Conservation (phyloP, 2,888 invertebrate genomes). For the Eupeodes latifasciatus region DNA sequence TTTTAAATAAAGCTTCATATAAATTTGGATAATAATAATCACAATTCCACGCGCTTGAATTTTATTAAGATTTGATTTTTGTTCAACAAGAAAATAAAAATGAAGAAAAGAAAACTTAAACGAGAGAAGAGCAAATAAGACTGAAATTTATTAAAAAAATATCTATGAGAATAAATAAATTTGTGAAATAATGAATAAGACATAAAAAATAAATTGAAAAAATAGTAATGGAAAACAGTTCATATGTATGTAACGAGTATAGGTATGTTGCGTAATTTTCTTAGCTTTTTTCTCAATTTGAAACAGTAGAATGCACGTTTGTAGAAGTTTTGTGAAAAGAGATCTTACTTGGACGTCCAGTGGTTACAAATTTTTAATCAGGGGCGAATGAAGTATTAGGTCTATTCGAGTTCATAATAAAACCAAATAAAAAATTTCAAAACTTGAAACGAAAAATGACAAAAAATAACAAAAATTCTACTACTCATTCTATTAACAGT, state of each 20-base stretch:
- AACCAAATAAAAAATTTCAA: too few relatives aligned
- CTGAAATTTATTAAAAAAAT: constrained; percentile 16
- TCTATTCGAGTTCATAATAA: too few relatives aligned
- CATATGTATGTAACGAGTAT: not conserved
- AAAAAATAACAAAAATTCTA: too few relatives aligned
- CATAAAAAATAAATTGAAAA: constrained; percentile 39
- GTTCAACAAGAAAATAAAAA: constrained; percentile 3
- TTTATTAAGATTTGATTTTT: constrained; percentile 28
- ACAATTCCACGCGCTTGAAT: constrained; percentile 49
- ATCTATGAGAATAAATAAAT: not conserved
- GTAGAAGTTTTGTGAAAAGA: constrained; percentile 18
- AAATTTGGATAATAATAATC: constrained; percentile 64
- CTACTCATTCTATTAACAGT: too few relatives aligned
- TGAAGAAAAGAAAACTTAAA: not conserved
- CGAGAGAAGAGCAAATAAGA: not conserved
- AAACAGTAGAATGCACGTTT: constrained; percentile 54
- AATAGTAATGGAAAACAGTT: constrained; percentile 32
- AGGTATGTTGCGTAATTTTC: constrained; percentile 2
- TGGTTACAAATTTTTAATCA: not conserved
- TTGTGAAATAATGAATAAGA: constrained; percentile 13
- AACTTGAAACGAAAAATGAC: too few relatives aligned
- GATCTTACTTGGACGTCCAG: not conserved
- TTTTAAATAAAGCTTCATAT: constrained; percentile 35
- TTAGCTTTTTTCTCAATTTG: not conserved
- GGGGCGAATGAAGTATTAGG: not conserved